Percentiles rank a stretch among this genome's conserved stretches.
phyloP scores from a whole-genome alignment of 2,888 invertebrate species.

The Junonia oenone region DNA sequence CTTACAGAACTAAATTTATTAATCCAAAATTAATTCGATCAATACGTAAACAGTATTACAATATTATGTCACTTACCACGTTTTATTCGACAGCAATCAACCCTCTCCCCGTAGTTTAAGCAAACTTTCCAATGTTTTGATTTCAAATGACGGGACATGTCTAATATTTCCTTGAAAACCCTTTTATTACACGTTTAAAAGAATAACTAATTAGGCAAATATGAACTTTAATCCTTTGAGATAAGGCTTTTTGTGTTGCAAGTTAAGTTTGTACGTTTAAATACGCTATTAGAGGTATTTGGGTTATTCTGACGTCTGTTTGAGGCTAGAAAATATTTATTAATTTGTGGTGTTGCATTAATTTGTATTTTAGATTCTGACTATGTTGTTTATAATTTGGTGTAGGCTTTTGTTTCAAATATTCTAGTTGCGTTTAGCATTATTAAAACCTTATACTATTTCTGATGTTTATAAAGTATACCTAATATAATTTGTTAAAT shows the following conservation, averaged over 20 bases:
- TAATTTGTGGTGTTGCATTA: slow-evolving; percentile 10
- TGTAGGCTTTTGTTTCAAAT: no score
- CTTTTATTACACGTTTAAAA: slow-evolving; percentile 29
- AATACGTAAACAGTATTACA: background rate
- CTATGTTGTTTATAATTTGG: background rate
- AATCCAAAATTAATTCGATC: no score
- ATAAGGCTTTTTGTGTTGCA: background rate
- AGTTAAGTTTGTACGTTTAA: slow-evolving; percentile 8
- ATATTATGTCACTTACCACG: slow-evolving; percentile 33
- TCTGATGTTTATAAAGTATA: background rate
- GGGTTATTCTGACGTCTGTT: slow-evolving; percentile 21
- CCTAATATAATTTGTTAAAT: no score
- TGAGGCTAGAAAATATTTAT: slow-evolving; percentile 19
- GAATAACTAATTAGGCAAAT: background rate
- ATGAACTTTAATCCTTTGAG: background rate
- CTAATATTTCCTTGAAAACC: slow-evolving; percentile 56
- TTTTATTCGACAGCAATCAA: slow-evolving; percentile 30
- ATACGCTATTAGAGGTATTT: slow-evolving; percentile 19
- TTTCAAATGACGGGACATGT: slow-evolving; percentile 69
- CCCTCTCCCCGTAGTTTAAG: slow-evolving; percentile 37
- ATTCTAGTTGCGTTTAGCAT: no score
- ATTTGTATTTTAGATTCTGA: background rate
- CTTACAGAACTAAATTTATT: no score
- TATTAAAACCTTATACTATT: background rate
- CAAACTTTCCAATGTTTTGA: slow-evolving; percentile 60